These are phyloP conservation scores for Nemotelus pantherinus DNA, from an alignment of 2,888 invertebrate species.

Conservation along the genomic window DNA sequence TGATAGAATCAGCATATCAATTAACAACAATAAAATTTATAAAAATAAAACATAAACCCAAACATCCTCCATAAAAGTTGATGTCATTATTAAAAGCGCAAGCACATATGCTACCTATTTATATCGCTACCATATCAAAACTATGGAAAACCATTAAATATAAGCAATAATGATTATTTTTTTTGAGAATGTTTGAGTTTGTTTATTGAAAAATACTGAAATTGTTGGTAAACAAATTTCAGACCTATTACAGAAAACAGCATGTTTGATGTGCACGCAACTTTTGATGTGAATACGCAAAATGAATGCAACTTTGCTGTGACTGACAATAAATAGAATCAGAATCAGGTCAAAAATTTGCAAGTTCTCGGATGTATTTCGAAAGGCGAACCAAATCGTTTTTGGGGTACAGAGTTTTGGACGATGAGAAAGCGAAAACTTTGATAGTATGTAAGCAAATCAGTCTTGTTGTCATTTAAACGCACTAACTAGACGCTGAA, in stretches of 20 bases:
- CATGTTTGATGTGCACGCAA: conserved; percentile 19
- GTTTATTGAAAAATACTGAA: conserved; percentile 47
- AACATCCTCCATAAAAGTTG: conserved; percentile 31
- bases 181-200: conserved; percentile 37
- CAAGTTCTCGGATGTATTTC: too few relatives aligned
- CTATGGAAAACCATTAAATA: conserved; percentile 48
- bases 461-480: neutral
- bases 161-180: conserved; percentile 36
- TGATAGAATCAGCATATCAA: conserved; percentile 65
- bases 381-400: too few relatives aligned
- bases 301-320: conserved; percentile 61
- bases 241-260: conserved; percentile 36
- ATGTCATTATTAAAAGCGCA: conserved; percentile 35
- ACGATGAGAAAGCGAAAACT: conserved; percentile 4
- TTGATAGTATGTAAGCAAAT: conserved; percentile 16
- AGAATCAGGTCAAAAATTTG: too few relatives aligned
- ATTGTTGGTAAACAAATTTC: conserved; percentile 55
- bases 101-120: conserved; percentile 20
- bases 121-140: conserved; percentile 42
- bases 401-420: neutral
- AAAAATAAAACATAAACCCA: conserved; percentile 49
- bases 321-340: conserved; percentile 64
- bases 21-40: conserved; percentile 56
- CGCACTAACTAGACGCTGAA: neutral
- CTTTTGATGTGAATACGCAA: conserved; percentile 59